These are phyloP conservation scores for Yponomeuta plumbellus DNA, from an alignment of 2,888 invertebrate genomes.

Conservation along the genomic window DNA sequence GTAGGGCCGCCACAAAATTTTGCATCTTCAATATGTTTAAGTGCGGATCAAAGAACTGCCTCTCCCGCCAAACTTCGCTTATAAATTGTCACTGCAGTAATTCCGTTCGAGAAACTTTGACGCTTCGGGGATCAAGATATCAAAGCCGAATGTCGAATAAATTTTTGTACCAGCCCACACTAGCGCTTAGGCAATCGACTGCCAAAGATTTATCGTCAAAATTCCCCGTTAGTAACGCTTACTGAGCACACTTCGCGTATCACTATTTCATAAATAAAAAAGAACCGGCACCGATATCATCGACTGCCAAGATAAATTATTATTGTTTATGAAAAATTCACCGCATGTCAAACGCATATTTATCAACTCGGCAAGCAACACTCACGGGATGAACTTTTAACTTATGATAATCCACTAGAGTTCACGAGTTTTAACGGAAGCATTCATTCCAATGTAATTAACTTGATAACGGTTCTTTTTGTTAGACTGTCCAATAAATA, in stretches of 20 bases:
- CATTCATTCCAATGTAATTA: constrained; percentile 31
- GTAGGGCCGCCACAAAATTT: neutral
- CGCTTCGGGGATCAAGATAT: constrained; percentile 66
- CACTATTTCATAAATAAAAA: constrained; percentile 76
- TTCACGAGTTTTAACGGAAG: constrained; percentile 42
- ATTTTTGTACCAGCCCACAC: constrained; percentile 69
- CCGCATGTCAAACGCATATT: constrained; percentile 68
- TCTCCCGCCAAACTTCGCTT: constrained; percentile 10
- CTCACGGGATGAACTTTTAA: constrained; percentile 54
- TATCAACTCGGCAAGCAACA: constrained; percentile 57
- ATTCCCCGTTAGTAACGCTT: constrained; percentile 76
- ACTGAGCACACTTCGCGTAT: constrained; percentile 73
- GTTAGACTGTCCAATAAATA: constrained; percentile 22
- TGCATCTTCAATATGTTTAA: neutral
- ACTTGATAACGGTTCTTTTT: neutral
- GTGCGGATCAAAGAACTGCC: neutral
- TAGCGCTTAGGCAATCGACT: constrained; percentile 75
- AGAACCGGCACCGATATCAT: constrained; percentile 75
- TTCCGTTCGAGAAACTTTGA: constrained; percentile 39
- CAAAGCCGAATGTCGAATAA: constrained; percentile 65
- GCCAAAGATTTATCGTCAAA: constrained; percentile 72
- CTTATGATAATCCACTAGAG: constrained; percentile 46
- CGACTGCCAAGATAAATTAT: constrained; percentile 74
- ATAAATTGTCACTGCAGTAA: constrained; percentile 35
- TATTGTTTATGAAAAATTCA: constrained; percentile 72